phyloP scores from a whole-genome alignment of 2,797 vertebrate genomes.

The Rallus crepitans region DNA sequence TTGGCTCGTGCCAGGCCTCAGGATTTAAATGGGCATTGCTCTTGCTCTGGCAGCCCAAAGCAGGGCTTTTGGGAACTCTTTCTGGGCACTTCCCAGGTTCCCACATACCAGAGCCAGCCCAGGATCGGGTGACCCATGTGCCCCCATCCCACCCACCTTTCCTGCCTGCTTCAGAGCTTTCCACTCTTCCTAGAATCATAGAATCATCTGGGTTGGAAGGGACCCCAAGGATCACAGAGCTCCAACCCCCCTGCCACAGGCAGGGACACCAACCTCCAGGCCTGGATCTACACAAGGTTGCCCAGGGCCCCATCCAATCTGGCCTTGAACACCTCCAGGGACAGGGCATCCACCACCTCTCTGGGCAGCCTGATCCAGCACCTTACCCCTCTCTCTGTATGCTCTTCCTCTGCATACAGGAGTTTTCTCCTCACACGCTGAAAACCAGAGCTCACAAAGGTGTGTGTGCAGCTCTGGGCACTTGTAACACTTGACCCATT shows the following conservation, averaged over 20 bases:
- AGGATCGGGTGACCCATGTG: rapidly evolving
- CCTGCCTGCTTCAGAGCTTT: neutral
- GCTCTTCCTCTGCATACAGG: rapidly evolving
- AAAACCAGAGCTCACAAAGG: neutral
- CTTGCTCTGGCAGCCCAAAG: neutral
- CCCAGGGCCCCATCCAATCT: too few species aligned
- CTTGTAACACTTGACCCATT: neutral
- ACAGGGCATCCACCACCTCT: too few species aligned
- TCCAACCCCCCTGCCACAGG: too few species aligned
- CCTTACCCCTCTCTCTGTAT: too few species aligned
- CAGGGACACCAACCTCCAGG: too few species aligned
- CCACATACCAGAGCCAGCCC: neutral
- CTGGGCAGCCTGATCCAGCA: too few species aligned
- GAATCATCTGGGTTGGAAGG: too few species aligned
- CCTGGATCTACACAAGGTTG: too few species aligned
- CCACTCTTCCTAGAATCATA: too few species aligned
- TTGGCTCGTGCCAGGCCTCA: neutral
- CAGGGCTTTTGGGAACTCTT: neutral
- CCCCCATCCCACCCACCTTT: neutral
- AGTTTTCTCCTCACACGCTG: neutral
- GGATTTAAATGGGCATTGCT: neutral
- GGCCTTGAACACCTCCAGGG: too few species aligned
- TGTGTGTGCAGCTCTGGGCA: neutral
- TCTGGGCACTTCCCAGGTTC: neutral
- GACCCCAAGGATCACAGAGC: too few species aligned